Percentiles rank a stretch among this genome's conserved stretches.
Evolutionary conservation across 2,113 vertebrate genomes (phyloP).

Genomic region (Chlamydotis undulata): DNA sequence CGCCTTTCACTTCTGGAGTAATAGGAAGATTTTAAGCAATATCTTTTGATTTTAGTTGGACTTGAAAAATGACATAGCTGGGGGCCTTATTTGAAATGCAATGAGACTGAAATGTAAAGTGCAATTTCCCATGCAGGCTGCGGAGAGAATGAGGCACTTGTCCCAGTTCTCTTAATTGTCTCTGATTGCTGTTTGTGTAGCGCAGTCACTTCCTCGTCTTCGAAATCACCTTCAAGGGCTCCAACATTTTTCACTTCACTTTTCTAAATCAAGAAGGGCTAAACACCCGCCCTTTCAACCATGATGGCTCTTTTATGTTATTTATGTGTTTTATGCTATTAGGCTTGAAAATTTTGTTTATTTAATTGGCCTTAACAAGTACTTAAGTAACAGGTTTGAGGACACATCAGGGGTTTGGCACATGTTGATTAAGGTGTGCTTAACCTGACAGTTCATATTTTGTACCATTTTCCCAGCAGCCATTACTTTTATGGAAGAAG

Average conservation of each 20-base stretch:
- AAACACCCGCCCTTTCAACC: slow-evolving; percentile 67
- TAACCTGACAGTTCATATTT: slow-evolving; percentile 57
- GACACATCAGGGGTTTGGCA: slow-evolving; percentile 39
- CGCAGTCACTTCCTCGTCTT: slow-evolving; percentile 68
- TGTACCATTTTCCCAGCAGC: slow-evolving; percentile 48
- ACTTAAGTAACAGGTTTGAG: slow-evolving; percentile 54
- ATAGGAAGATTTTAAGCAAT: slow-evolving; percentile 79
- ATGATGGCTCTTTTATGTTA: slow-evolving; percentile 61
- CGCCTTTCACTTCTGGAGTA: slow-evolving; percentile 78
- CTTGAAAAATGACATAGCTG: slow-evolving; percentile 78
- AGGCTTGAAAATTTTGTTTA: slow-evolving; percentile 69
- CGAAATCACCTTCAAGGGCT: slow-evolving; percentile 76
- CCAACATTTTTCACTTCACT: slow-evolving; percentile 61
- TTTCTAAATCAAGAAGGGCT: slow-evolving; percentile 76
- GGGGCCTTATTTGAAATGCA: slow-evolving; percentile 80
- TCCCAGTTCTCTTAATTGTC: slow-evolving; percentile 81
- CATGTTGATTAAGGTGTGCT: slow-evolving; percentile 65
- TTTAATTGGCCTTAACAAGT: slow-evolving; percentile 73
- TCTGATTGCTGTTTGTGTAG: slow-evolving; percentile 82
- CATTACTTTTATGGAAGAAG: slow-evolving; percentile 28
- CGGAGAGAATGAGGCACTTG: slow-evolving; percentile 76
- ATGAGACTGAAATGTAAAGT: slow-evolving; percentile 73
- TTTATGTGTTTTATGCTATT: slow-evolving; percentile 57
- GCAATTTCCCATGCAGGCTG: slow-evolving; percentile 77
- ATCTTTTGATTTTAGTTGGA: slow-evolving; percentile 81